These are phyloP conservation scores for Muscina levida DNA, from an alignment of 2,888 invertebrate species.

Conservation along the genomic window DNA sequence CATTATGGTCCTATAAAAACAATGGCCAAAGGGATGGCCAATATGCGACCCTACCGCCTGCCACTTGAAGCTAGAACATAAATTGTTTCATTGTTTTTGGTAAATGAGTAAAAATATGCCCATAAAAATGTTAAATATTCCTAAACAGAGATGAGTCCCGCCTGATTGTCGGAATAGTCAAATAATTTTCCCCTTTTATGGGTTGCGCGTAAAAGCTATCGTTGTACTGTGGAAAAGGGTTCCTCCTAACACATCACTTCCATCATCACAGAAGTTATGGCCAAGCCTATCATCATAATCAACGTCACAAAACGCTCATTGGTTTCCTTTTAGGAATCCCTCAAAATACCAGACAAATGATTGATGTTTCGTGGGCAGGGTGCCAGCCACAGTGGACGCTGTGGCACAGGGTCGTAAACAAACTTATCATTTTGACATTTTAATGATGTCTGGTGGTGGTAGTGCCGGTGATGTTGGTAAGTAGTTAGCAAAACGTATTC, in stretches of 20 bases:
- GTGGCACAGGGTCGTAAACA: conserved; percentile 44
- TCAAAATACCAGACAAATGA: conserved; percentile 35
- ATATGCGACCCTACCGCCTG: background rate
- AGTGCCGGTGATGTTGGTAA: too few species aligned
- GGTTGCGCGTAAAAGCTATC: conserved; percentile 1
- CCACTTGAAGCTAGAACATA: conserved; percentile 26
- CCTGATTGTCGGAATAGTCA: background rate
- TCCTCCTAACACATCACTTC: background rate
- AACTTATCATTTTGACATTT: conserved; percentile 65
- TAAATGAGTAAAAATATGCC: conserved; percentile 38
- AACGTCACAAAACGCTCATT: background rate
- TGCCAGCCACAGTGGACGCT: too few species aligned
- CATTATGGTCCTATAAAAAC: conserved; percentile 8
- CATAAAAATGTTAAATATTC: conserved; percentile 26
- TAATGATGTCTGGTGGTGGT: conserved; percentile 50
- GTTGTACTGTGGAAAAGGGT: background rate
- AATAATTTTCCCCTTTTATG: conserved; percentile 12
- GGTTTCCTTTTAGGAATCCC: conserved; percentile 7
- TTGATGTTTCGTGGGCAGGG: conserved; percentile 45
- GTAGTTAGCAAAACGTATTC: conserved; percentile 23
- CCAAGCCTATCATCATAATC: background rate
- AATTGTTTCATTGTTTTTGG: conserved; percentile 40
- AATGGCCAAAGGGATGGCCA: background rate
- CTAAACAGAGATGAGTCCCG: conserved; percentile 10
- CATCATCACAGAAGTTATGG: background rate